Evolutionary conservation across 2,888 invertebrate species (phyloP).

Genomic region (Diarsia mendica): DNA sequence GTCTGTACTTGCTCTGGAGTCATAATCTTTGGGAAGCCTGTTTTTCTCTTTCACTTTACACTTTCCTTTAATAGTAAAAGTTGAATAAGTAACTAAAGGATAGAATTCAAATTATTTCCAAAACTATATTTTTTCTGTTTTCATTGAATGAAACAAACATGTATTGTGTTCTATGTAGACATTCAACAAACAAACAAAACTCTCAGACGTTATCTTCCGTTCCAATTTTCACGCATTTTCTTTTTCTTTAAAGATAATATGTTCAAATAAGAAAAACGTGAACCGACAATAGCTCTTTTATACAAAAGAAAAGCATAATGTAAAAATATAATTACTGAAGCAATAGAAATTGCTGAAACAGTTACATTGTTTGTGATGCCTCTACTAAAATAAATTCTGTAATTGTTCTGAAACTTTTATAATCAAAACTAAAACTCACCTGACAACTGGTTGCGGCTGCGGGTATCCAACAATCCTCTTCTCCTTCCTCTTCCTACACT

Average conservation of each 20-base stretch:
- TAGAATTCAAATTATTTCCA: neutral
- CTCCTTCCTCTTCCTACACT: conserved; percentile 83
- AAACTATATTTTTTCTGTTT: neutral
- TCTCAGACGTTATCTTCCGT: neutral
- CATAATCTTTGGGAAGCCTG: neutral
- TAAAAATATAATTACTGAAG: neutral
- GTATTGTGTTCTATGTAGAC: neutral
- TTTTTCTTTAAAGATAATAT: neutral
- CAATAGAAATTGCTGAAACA: neutral
- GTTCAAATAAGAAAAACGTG: too few relatives aligned
- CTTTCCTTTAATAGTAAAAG: neutral
- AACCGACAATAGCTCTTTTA: neutral
- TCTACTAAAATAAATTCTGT: neutral
- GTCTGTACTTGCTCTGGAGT: neutral
- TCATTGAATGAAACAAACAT: neutral
- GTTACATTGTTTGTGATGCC: neutral
- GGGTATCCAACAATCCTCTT: conserved; percentile 80
- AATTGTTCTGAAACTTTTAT: conserved; percentile 11
- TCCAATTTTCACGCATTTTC: conserved; percentile 2
- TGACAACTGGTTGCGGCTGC: conserved; percentile 72
- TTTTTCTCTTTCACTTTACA: neutral
- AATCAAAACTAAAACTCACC: conserved; percentile 72
- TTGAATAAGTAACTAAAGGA: neutral
- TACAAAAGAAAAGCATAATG: neutral
- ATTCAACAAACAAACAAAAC: neutral